Conservation (phyloP, 2,113 vertebrate species). For the Centrocercus urophasianus region DNA sequence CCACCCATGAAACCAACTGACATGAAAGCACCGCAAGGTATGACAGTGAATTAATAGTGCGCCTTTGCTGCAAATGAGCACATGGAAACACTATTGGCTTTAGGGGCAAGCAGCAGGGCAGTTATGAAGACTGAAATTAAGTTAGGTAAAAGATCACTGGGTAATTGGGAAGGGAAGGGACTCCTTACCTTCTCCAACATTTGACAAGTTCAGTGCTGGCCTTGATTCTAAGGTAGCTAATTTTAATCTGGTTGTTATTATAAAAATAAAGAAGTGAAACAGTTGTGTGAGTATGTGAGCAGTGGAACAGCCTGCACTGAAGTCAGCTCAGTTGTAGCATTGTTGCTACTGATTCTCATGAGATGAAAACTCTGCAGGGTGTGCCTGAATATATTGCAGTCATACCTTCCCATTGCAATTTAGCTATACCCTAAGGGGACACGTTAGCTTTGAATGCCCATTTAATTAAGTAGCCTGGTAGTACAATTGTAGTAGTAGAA, state of each 20-base stretch:
- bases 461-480: conserved; percentile 41
- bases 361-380: background rate
- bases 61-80: conserved; percentile 3
- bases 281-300: background rate
- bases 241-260: background rate
- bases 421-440: background rate
- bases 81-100: background rate
- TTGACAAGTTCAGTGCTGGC: background rate
- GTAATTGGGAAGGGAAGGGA: background rate
- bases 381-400: background rate
- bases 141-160: background rate
- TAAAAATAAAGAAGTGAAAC: background rate
- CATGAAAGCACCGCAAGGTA: background rate
- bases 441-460: conserved; percentile 3
- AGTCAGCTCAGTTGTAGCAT: background rate
- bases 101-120: background rate
- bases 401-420: conserved; percentile 1
- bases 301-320: background rate
- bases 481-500: conserved; percentile 2
- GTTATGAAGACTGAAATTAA: background rate
- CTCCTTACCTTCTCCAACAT: background rate
- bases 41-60: background rate
- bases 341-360: background rate
- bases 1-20: conserved; percentile 28
- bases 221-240: background rate